Conservation (phyloP, 2,888 invertebrate species). For the Meiosimyza platycephala region DNA sequence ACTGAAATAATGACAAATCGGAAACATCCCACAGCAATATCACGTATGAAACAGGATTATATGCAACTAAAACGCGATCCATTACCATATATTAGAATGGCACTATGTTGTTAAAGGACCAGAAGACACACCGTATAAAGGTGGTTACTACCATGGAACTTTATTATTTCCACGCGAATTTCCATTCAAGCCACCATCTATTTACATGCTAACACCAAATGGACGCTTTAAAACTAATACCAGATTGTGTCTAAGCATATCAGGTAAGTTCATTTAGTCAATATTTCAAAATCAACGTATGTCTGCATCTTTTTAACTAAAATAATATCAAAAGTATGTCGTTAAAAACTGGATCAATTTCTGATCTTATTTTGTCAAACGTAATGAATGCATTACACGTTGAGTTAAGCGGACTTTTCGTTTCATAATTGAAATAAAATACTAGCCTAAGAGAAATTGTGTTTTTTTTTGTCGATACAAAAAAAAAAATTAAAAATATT, state of each 20-base stretch:
- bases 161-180: constrained; percentile 96
- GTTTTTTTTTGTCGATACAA: too few species aligned
- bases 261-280: constrained; percentile 57
- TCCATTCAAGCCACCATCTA: constrained; percentile 97
- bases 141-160: constrained; percentile 93
- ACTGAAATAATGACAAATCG: constrained; percentile 41
- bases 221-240: constrained; percentile 93
- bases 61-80: constrained; percentile 94
- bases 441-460: too few species aligned
- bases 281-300: too few species aligned
- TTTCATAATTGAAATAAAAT: too few species aligned
- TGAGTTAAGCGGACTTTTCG: too few species aligned
- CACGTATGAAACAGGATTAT: constrained; percentile 95
- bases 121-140: constrained; percentile 94
- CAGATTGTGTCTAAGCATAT: constrained; percentile 92
- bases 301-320: too few species aligned
- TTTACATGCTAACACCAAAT: constrained; percentile 99
- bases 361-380: too few species aligned
- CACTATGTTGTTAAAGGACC: constrained; percentile 97
- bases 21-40: constrained; percentile 75
- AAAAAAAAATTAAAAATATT: too few species aligned
- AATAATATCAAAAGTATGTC: too few species aligned
- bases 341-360: too few species aligned
- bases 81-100: constrained; percentile 98
- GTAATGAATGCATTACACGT: too few species aligned